These are phyloP conservation scores for Podotricha telesiphe DNA, from an alignment of 2,888 invertebrate species.

Conservation along the genomic window DNA sequence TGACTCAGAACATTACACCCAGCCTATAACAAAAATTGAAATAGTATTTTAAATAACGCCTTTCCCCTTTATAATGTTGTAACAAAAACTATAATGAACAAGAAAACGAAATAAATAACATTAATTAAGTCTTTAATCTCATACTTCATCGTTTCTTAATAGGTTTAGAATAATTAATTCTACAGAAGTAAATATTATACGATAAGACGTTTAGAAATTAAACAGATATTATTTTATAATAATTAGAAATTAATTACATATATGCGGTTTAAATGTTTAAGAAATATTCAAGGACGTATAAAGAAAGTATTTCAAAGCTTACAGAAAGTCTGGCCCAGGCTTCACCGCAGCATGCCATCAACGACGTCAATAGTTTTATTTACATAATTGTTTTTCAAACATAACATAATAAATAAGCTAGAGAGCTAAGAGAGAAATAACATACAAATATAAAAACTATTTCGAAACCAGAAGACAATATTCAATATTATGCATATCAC, in stretches of 20 bases:
- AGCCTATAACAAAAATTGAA: constrained; percentile 59
- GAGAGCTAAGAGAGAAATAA: constrained; percentile 2
- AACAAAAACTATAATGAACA: constrained; percentile 3
- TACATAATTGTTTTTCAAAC: constrained; percentile 29
- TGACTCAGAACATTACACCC: constrained; percentile 60
- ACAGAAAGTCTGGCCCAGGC: constrained; percentile 13
- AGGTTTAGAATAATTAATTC: constrained; percentile 19
- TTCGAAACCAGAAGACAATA: constrained; percentile 50
- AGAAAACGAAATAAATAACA: constrained; percentile 48
- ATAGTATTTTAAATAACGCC: constrained; percentile 46
- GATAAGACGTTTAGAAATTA: constrained; percentile 37
- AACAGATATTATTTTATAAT: constrained; percentile 46
- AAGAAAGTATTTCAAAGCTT: not conserved
- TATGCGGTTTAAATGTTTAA: constrained; percentile 45
- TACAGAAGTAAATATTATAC: constrained; percentile 20
- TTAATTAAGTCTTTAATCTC: constrained; percentile 72
- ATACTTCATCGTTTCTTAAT: constrained; percentile 47
- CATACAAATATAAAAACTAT: constrained; percentile 20
- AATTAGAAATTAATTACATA: constrained; percentile 37
- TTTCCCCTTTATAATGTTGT: constrained; percentile 54
- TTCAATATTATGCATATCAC: constrained; percentile 66
- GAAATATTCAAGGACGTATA: not conserved
- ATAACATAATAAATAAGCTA: constrained; percentile 13
- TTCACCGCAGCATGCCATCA: constrained; percentile 21
- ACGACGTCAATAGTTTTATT: constrained; percentile 25